Evolutionary conservation across 2,888 invertebrate species (phyloP).

Genomic region (Harpalus rufipes): DNA sequence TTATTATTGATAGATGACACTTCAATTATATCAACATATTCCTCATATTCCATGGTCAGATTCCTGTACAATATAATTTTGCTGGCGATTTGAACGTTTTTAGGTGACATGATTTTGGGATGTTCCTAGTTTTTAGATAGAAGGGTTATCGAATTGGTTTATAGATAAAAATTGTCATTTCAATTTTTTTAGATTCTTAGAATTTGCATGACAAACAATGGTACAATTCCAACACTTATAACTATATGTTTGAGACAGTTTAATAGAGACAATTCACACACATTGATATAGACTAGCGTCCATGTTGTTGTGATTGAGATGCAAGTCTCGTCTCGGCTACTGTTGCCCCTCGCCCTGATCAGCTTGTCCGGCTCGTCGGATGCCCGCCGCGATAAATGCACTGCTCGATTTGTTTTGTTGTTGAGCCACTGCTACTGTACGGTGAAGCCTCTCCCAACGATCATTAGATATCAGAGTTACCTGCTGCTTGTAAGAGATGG

Average conservation of each 20-base stretch:
- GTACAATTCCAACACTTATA: too few relatives aligned
- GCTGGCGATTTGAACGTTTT: too few relatives aligned
- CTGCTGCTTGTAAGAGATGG: constrained; percentile 27
- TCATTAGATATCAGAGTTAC: constrained; percentile 54
- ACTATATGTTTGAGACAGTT: not conserved
- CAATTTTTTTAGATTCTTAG: too few relatives aligned
- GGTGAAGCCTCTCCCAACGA: constrained; percentile 36
- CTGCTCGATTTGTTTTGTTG: constrained; percentile 75
- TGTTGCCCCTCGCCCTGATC: constrained; percentile 65
- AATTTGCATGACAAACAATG: too few relatives aligned
- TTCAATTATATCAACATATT: too few relatives aligned
- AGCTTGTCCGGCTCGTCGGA: constrained; percentile 23
- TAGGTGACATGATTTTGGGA: too few relatives aligned
- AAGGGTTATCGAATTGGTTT: too few relatives aligned
- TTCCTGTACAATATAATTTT: too few relatives aligned
- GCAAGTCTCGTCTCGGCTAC: constrained; percentile 74
- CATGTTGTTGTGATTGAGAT: constrained; percentile 72
- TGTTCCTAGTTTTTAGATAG: too few relatives aligned
- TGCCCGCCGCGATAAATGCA: constrained; percentile 74
- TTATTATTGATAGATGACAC: too few relatives aligned
- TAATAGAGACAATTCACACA: not conserved
- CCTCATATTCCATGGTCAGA: too few relatives aligned
- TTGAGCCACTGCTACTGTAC: constrained; percentile 57
- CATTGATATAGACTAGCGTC: not conserved
- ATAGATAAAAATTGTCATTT: too few relatives aligned